These are phyloP conservation scores for Holacanthus passer DNA, from an alignment of 2,113 vertebrate genomes.

Conservation along the genomic window DNA sequence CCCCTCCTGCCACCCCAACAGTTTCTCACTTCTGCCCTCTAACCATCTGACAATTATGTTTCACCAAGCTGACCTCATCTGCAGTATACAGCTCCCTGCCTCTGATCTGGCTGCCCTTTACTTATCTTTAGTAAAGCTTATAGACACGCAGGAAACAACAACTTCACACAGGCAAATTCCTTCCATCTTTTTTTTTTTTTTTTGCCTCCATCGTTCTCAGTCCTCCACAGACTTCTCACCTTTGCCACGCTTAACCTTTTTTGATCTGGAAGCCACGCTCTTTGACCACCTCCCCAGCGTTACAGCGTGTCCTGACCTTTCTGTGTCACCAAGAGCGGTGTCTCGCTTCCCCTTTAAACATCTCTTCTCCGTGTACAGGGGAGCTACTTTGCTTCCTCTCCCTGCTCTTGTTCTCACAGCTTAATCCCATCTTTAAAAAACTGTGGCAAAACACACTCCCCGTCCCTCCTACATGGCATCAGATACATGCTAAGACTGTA, in stretches of 20 bases:
- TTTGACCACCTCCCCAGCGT: slow-evolving; percentile 30
- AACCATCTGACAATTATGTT: slow-evolving; percentile 73
- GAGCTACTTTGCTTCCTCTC: slow-evolving; percentile 11
- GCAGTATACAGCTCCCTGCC: slow-evolving; percentile 50
- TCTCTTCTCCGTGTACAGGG: slow-evolving; percentile 19
- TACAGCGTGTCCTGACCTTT: slow-evolving; percentile 64
- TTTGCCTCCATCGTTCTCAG: slow-evolving; percentile 19
- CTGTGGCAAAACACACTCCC: slow-evolving; percentile 14
- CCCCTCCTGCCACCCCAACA: slow-evolving; percentile 58
- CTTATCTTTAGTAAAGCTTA: slow-evolving; percentile 62
- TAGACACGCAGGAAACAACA: slow-evolving; percentile 21
- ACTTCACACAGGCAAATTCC: slow-evolving; percentile 39
- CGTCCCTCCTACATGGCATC: slow-evolving; percentile 26
- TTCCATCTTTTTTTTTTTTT: slow-evolving; percentile 41
- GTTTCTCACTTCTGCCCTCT: slow-evolving; percentile 71
- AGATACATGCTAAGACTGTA: slow-evolving; percentile 44
- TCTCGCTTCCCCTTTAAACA: slow-evolving; percentile 52
- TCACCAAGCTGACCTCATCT: slow-evolving; percentile 69
- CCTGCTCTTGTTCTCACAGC: slow-evolving; percentile 28
- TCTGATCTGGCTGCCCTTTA: slow-evolving; percentile 72
- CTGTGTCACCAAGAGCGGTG: slow-evolving; percentile 23
- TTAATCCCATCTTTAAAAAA: slow-evolving; percentile 55
- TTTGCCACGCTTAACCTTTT: slow-evolving; percentile 60
- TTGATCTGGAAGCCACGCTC: slow-evolving; percentile 34
- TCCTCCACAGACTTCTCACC: slow-evolving; percentile 46